A percentile compares a stretch with the other conserved stretches of the same genome.
Evolutionary conservation across 1,140 invertebrate species (phyloP).

Genomic region (Caenorhabditis tropicalis): DNA sequence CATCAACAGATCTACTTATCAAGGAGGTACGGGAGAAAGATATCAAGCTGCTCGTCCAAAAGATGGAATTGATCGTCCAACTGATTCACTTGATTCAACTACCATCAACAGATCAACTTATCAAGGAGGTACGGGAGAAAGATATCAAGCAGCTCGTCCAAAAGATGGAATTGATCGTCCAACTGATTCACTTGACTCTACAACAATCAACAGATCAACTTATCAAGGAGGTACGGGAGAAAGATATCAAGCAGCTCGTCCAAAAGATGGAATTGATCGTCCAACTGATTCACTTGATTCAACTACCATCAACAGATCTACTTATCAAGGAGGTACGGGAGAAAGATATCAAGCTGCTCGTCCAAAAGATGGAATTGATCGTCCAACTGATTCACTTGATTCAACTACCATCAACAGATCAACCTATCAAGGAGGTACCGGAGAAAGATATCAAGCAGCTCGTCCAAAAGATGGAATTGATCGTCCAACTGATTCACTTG

Average conservation of each 20-base stretch:
- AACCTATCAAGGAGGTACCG: conserved; percentile 13
- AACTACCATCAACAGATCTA: not conserved
- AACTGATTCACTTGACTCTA: not conserved
- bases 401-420: not conserved
- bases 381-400: not conserved
- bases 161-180: conserved; percentile 14
- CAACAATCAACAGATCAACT: not conserved
- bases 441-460: not conserved
- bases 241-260: not conserved
- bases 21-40: not conserved
- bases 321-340: conserved; percentile 10
- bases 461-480: not conserved
- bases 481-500: not conserved
- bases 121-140: not conserved
- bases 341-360: not conserved
- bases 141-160: not conserved
- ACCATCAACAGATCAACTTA: conserved; percentile 7
- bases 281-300: not conserved
- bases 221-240: conserved; percentile 17
- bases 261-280: not conserved
- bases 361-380: conserved; percentile 3
- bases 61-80: not conserved
- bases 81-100: not conserved
- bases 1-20: not conserved
- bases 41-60: not conserved